Evolutionary conservation across 2,888 invertebrate genomes (phyloP).

Genomic region (Caenorhabditis zanzibari): DNA sequence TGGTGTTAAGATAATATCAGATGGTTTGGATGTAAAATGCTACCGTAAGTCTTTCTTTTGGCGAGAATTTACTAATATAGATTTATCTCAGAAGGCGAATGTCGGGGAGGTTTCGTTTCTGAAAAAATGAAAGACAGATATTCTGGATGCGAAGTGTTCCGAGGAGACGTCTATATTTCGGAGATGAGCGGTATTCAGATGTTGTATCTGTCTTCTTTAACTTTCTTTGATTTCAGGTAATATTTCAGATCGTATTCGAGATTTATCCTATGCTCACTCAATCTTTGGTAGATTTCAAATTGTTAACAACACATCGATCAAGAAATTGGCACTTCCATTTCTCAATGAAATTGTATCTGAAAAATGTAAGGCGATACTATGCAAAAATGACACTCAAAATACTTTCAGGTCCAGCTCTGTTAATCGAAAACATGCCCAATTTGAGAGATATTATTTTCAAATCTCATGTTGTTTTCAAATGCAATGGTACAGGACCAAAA

Average conservation of each 20-base stretch:
- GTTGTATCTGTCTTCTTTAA: not conserved
- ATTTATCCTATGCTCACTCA: slow-evolving; percentile 28
- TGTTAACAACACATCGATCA: slow-evolving; percentile 30
- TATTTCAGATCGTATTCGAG: slow-evolving; percentile 20
- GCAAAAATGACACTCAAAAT: too few relatives aligned
- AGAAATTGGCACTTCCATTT: slow-evolving; percentile 34
- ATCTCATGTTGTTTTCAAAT: slow-evolving; percentile 21
- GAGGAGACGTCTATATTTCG: slow-evolving; percentile 23
- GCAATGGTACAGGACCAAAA: slow-evolving; percentile 15
- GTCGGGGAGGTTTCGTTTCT: slow-evolving; percentile 42
- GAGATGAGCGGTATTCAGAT: slow-evolving; percentile 13
- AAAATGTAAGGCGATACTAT: slow-evolving; percentile 28
- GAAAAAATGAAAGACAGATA: not conserved
- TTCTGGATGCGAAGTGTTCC: slow-evolving; percentile 35
- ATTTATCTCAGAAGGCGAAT: slow-evolving; percentile 45
- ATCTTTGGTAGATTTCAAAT: slow-evolving; percentile 32
- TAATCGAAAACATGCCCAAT: slow-evolving; percentile 33
- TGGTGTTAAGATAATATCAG: not conserved
- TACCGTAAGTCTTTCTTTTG: slow-evolving; percentile 29
- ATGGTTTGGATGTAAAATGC: slow-evolving; percentile 1
- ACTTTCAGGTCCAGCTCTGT: slow-evolving; percentile 49
- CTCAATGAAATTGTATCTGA: slow-evolving; percentile 26
- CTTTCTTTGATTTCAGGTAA: slow-evolving; percentile 18
- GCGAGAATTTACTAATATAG: too few relatives aligned
- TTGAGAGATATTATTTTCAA: slow-evolving; percentile 29